Base-by-base conservation (phyloP, 2,888 invertebrate genomes). In the Scaptodrosophila latifasciaeformis region DNA sequence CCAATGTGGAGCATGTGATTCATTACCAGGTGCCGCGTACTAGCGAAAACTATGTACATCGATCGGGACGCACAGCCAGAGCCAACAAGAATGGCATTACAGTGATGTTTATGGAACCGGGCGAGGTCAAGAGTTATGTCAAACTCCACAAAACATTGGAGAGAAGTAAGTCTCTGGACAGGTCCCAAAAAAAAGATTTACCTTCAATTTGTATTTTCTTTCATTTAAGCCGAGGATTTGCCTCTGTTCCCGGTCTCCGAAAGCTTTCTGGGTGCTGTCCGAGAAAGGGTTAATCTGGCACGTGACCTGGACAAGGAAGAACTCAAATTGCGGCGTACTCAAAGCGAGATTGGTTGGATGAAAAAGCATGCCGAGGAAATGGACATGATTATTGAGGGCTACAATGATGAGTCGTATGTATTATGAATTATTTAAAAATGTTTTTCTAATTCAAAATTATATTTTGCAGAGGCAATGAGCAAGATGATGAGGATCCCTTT, bases 11-110 rank as follows among this genome's bases (percentile, higher is more conserved):
- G 67, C 96, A 98, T 87, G 98, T 99, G 1, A 89, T 99, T 60
- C 99, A 99, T 86, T 99, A 97, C 87, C 97, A 95, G 85, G 96
- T 98, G 30, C 98, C 98, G 0, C 90, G 94, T 72, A 97, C 97
- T 0, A 94, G 95, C 6, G 98, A 99, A 92, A 93, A 94, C 83
- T 99, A 99, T 85, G 93, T 99, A 0, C 99, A 99, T 84, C 90
- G 99, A 57, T 97, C 97, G 81, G 99, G 99, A 0, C 89, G 99
- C 50, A 99, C 99, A 0, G 99, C 99, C 0, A 89, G 99, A 47
- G 97, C 96, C 0, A 89, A 90, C 50, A 91, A 92, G 57, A 92
- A 95, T 78, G 99, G 99, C 0, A 90, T 98, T 7, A 96, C 98
- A 2, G 91, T 99, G 2, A 89, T 99, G 61, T 89, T 99, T 71